phyloP scores from a whole-genome alignment of 2,797 vertebrate species.

The Epinephelus coioides region DNA sequence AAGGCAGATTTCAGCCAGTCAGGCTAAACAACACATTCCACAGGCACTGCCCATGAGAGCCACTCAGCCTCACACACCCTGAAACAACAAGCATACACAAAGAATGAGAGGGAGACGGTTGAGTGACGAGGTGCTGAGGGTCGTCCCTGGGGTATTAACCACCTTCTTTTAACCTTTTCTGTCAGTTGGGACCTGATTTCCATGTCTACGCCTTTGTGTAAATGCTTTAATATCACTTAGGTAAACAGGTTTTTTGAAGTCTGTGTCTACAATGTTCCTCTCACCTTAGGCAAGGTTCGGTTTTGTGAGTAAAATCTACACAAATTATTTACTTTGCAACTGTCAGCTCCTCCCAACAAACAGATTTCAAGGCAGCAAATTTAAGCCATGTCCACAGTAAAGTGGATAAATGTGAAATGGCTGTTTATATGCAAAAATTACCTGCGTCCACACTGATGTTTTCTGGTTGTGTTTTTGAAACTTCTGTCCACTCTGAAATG shows the following conservation, averaged over 20 bases:
- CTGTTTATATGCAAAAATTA: not conserved
- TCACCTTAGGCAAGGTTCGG: constrained; percentile 18
- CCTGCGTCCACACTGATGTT: not conserved
- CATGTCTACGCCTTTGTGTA: constrained; percentile 52
- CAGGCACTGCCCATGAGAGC: constrained; percentile 75
- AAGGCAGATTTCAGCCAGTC: constrained; percentile 82
- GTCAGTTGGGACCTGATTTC: constrained; percentile 66
- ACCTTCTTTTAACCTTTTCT: constrained; percentile 68
- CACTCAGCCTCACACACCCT: constrained; percentile 68
- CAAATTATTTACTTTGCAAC: constrained; percentile 39
- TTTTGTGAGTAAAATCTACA: constrained; percentile 16
- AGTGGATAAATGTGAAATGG: not conserved
- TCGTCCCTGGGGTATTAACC: constrained; percentile 65
- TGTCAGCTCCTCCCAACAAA: constrained; percentile 6
- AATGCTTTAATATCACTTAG: constrained; percentile 36
- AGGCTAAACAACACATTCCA: constrained; percentile 85
- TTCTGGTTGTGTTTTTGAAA: no score
- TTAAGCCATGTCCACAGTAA: not conserved
- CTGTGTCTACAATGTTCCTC: not conserved
- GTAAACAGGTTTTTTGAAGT: constrained; percentile 26
- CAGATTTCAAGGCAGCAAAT: not conserved
- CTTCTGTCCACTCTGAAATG: no score
- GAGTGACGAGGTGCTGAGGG: constrained; percentile 57
- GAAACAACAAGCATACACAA: constrained; percentile 71
- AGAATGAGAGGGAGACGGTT: constrained; percentile 46